A percentile compares a stretch with the other conserved stretches of the same genome.
These are phyloP conservation scores for Plagodis dolabraria DNA, from an alignment of 2,888 invertebrate species.

Conservation along the genomic window DNA sequence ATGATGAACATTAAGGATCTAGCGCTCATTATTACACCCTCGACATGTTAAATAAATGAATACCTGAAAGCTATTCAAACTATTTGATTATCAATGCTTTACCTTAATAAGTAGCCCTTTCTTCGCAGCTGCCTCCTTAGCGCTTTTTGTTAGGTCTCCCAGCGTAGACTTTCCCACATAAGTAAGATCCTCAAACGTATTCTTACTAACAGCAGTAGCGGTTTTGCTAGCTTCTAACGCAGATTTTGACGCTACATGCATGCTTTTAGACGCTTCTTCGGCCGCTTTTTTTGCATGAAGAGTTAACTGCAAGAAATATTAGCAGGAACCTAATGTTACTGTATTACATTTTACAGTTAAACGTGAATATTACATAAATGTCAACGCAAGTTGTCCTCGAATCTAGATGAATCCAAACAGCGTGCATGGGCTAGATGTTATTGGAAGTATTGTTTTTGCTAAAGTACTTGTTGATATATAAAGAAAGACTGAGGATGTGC, in stretches of 20 bases:
- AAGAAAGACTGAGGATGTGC: slow-evolving; percentile 6
- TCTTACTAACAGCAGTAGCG: slow-evolving; percentile 94
- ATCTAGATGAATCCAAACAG: slow-evolving; percentile 1
- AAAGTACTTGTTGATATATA: neutral
- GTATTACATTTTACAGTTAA: neutral
- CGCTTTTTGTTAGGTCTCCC: slow-evolving; percentile 95
- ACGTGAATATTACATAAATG: neutral
- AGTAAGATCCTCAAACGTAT: slow-evolving; percentile 94
- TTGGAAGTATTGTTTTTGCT: slow-evolving; percentile 1
- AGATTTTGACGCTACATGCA: slow-evolving; percentile 93
- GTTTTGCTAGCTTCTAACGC: slow-evolving; percentile 94
- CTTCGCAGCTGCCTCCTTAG: slow-evolving; percentile 94
- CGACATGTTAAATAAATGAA: too few relatives aligned
- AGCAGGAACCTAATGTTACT: neutral
- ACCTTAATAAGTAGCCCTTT: slow-evolving; percentile 92
- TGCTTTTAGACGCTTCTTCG: slow-evolving; percentile 91
- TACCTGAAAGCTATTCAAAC: too few relatives aligned
- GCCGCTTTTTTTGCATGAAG: slow-evolving; percentile 95
- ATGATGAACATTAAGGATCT: too few relatives aligned
- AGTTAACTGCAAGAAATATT: slow-evolving; percentile 85
- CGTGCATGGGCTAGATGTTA: slow-evolving; percentile 8
- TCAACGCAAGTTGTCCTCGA: neutral
- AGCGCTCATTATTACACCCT: too few relatives aligned
- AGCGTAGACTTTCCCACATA: slow-evolving; percentile 96
- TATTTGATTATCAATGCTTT: slow-evolving; percentile 24